A percentile compares a stretch with the other conserved stretches of the same genome.
Conservation (phyloP, 2,113 vertebrate species). For the Mesembrinibis cayennensis region DNA sequence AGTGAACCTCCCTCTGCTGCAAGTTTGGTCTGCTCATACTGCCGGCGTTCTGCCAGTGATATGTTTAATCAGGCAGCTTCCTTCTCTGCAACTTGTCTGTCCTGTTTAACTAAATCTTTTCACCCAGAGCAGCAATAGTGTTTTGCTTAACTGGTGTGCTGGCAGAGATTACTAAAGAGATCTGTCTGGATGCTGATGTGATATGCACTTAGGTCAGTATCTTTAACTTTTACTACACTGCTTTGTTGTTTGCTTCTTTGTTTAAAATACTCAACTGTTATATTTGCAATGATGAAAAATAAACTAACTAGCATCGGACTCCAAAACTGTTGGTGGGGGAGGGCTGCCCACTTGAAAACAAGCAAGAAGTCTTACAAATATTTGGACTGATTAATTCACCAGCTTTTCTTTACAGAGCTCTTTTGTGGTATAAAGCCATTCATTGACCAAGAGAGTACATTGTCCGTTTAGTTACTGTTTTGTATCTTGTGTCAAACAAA, state of each 20-base stretch:
- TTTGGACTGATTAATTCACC: conserved; percentile 57
- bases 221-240: background rate
- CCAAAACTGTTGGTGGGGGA: background rate
- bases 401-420: conserved; percentile 49
- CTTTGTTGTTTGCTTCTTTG: background rate
- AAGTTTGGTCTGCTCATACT: background rate
- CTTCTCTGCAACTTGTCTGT: background rate
- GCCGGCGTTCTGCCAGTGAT: background rate
- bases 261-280: background rate
- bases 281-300: conserved; percentile 6
- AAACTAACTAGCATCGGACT: background rate
- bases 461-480: conserved; percentile 70
- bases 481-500: conserved; percentile 70
- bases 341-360: conserved; percentile 11
- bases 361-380: conserved; percentile 39
- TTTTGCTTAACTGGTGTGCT: conserved; percentile 47
- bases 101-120: conserved; percentile 66
- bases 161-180: conserved; percentile 10
- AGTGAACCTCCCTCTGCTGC: background rate
- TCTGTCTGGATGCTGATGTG: conserved; percentile 37
- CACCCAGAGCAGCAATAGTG: conserved; percentile 20
- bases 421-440: conserved; percentile 56
- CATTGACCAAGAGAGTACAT: conserved; percentile 56
- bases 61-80: background rate
- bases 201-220: conserved; percentile 15